Evolutionary conservation across 2,888 invertebrate genomes (phyloP), one percentile per base, ranked within the genome.

Genomic region (Patella caerulea): DNA sequence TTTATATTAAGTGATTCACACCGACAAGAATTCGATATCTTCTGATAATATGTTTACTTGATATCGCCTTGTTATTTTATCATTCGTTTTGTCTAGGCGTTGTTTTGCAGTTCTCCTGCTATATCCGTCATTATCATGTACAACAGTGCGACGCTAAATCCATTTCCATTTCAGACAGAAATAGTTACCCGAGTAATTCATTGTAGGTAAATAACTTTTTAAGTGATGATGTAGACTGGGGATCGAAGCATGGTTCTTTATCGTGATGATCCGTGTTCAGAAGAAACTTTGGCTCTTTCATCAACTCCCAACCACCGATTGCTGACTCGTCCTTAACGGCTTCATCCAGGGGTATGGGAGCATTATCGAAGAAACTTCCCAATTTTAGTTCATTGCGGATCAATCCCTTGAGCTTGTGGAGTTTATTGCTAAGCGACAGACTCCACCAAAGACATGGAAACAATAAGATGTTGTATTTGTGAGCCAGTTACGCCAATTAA

Each of bases 391-490:
- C 65, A 24, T n/a, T 24, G 65, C 24, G 24, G 65, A 65, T 65
- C 19, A 65, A 19, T 1, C 65, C 65, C 0, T 7, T 19, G 11
- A 65, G 65, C 24, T 12, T 65, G 19, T 65, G 65, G 12, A 24
- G n/a, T 2, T 2, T n/a, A 3, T 19, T 12, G 4, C 19, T 65
- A 11, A 19, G 5, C 24, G 65, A n/a, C 14, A 17, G 19, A 19
- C 24, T 65, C 65, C 65, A 65, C 65, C 65, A 65, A 11, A 65
- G 24, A 65, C 65, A 65, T 24, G 24, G 65, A 12, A 65, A 65
- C 9, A 65, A 24, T 9, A 65, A 24, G 9, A 65, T 65, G 12
- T 65, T 24, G 24, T 65, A 65, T 65, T 65, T 65, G 9, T 24
- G 65, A 19, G 65, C 65, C 19, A 65, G 9, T 11, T n/a, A 11